Evolutionary conservation across 1,140 invertebrate species (phyloP).

Genomic region (Drosophila paulistorum): DNA sequence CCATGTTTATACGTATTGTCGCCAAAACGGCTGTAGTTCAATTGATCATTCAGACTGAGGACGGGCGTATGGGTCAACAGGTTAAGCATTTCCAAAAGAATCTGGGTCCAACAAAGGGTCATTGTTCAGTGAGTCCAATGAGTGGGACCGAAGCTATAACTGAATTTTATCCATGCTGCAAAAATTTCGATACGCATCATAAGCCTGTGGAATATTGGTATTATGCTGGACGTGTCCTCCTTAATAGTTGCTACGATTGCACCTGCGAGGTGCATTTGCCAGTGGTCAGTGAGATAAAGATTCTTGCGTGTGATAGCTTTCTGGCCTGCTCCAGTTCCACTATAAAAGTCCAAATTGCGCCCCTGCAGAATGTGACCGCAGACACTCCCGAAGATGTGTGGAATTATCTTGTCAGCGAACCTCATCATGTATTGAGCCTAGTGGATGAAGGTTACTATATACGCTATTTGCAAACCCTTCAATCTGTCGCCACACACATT

Average conservation of each 20-base stretch:
- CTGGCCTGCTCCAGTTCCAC: slow-evolving; percentile 6
- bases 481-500: slow-evolving; percentile 18
- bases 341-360: slow-evolving; percentile 24
- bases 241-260: slow-evolving; percentile 29
- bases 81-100: background rate
- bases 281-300: slow-evolving; percentile 1
- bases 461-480: slow-evolving; percentile 12
- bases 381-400: background rate
- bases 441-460: background rate
- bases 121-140: slow-evolving; percentile 22
- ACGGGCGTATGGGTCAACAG: slow-evolving; percentile 13
- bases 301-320: slow-evolving; percentile 40
- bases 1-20: background rate
- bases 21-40: background rate
- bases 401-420: background rate
- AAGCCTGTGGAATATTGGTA: slow-evolving; percentile 41
- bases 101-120: background rate
- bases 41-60: background rate
- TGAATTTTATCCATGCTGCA: slow-evolving; percentile 40
- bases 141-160: slow-evolving; percentile 36
- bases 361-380: slow-evolving; percentile 2
- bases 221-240: slow-evolving; percentile 30
- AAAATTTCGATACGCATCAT: background rate
- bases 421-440: background rate
- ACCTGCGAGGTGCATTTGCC: slow-evolving; percentile 32